Conservation (phyloP, 2,113 vertebrate species). For the Colinus virginianus region DNA sequence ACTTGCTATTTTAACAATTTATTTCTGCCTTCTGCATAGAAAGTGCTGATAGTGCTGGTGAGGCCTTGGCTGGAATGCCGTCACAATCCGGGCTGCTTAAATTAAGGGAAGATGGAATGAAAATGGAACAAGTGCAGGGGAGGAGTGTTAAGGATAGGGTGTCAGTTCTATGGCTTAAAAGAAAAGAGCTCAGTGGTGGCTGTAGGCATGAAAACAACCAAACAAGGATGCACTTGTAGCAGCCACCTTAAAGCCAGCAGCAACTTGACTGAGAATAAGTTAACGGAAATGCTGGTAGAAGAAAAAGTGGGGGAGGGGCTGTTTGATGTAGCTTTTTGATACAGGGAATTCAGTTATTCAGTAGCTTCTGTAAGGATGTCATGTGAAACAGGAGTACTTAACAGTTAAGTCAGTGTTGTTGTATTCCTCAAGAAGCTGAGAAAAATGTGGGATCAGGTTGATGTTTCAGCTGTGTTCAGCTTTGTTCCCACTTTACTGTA, state of each 20-base stretch:
- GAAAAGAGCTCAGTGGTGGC: neutral
- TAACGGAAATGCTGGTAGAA: neutral
- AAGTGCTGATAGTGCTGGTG: neutral
- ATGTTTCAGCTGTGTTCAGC: neutral
- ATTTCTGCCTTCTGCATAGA: neutral
- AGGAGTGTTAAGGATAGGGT: neutral
- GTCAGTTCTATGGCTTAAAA: neutral
- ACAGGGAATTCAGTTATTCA: neutral
- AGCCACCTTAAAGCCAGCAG: neutral
- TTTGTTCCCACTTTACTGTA: neutral
- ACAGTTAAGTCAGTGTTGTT: neutral
- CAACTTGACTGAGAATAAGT: neutral
- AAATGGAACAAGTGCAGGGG: neutral
- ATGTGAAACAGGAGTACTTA: neutral
- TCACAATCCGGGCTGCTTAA: neutral
- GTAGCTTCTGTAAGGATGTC: neutral
- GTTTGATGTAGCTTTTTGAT: neutral
- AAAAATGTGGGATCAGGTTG: neutral
- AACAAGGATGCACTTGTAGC: neutral
- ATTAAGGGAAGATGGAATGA: neutral
- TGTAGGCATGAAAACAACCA: neutral
- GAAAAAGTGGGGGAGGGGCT: neutral
- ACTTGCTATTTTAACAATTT: neutral
- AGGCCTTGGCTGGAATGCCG: neutral
- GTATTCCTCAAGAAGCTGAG: neutral